Base-by-base conservation (phyloP, 2,113 vertebrate genomes). In the Edolisoma coerulescens region DNA sequence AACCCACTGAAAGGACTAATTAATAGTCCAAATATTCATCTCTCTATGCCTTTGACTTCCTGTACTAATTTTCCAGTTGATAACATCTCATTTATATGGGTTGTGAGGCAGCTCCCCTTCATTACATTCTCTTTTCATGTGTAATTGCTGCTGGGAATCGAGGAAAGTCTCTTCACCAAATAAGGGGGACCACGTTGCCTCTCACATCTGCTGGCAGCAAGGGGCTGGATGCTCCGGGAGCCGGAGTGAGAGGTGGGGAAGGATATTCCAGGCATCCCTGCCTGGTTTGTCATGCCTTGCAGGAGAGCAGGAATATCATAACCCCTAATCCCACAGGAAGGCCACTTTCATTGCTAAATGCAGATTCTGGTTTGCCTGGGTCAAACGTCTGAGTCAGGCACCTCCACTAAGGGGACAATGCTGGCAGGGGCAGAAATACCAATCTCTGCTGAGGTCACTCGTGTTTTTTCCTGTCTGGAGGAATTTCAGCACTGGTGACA, bases 71-170 rank as follows among this genome's bases (percentile, higher is more conserved):
- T 89, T 91, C 90, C 81, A 17, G 42, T 4, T 60, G 37, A 9
- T 61, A 70, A 35, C 50, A 42, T 87, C 81, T 81, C 47, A 0
- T 70, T 89, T 71, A 9, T 26, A 54, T 3, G 60, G 60, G 30
- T 63, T 23, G 23, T 45, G n/a, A 32, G 37, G n/a, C 20, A 0
- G 2, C 59, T 94, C 64, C 64, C 76, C 6, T 52, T 53, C 3
- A 16, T 63, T 21, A 74, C 89, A 5, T 16, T 20, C 69, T n/a
- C 76, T 33, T 74, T 75, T 44, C 13, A 33, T 81, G 95, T 63
- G 87, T 77, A 96, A 94, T 53, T 81, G 37, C 91, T 96, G 89
- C 95, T 91, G 93, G 96, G 93, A 96, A 95, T 56, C 4, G 1
- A 50, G 67, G 37, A 83, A 76, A 32, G 32, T 44, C 71, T 94